Evolutionary conservation across 2,113 vertebrate genomes (phyloP), one percentile per base, ranked within the genome.

Genomic region (Synodontis membranacea): DNA sequence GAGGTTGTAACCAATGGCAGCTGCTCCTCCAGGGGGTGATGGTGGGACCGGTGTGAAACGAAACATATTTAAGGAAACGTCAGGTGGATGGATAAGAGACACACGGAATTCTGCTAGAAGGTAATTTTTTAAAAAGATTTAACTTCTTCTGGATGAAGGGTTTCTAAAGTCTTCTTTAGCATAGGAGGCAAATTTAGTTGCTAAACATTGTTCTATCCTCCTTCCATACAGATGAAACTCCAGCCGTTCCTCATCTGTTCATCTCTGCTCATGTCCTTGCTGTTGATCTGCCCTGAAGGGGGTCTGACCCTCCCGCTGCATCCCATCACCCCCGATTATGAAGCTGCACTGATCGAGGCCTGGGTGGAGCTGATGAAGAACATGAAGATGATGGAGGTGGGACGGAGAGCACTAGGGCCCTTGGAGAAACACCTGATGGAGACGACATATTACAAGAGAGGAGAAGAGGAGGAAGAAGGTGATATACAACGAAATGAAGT

Each of bases 401-500:
- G 75, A 4, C 78, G 48, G 39, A 87, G 81, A 86, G 89, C 84
- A 0, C 50, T 91, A 7, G 84, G 88, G 0, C 88, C 90, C 14
- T 89, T 93, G 72, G 88, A 87, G 0, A 86, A 87, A 5, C 88
- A 90, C 42, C 86, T 88, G 0, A 58, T 91, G 74, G 90, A 91
- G 9, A 48, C 50, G 39, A 11, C 84, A 48, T 76, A 64, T 48
- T 92, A 93, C 70, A 89, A 88, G 78, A 88, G 88, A 2, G 92
- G 89, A 6, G 88, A 62, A 17, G 83, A 93, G 2, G 92, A 90
- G 34, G 91, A 89, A 2, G 92, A 89, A 28, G 91, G 89, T 0
- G 94, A 89, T 0, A 88, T 89, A 25, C 91, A 89, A 75, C 92
- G 90, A 82, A 94, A 93, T 2, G 86, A 94, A 2, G 93, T 92